Percentiles rank a stretch among this genome's conserved stretches.
Evolutionary conservation across 2,797 vertebrate species (phyloP).

Genomic region (Meriones psammophilus): DNA sequence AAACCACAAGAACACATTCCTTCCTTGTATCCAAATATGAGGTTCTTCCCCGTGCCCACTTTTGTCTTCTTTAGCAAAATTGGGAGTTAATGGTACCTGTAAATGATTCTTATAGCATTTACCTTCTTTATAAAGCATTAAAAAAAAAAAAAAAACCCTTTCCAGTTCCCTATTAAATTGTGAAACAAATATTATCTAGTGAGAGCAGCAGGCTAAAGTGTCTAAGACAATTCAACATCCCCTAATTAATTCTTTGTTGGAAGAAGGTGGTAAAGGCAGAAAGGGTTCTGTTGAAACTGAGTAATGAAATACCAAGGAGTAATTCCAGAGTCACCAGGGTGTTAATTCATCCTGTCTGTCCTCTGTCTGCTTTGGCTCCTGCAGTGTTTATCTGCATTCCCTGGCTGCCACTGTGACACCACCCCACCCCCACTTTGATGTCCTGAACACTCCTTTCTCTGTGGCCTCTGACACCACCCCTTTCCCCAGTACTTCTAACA

Average conservation of each 20-base stretch:
- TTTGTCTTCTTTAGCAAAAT: neutral
- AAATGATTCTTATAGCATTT: neutral
- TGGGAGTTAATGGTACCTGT: neutral
- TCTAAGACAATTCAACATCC: neutral
- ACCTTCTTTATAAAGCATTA: constrained; percentile 19
- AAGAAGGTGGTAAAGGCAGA: neutral
- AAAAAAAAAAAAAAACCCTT: neutral
- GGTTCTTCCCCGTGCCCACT: neutral
- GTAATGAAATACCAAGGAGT: neutral
- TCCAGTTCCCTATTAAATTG: neutral
- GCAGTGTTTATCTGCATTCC: neutral
- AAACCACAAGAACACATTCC: neutral
- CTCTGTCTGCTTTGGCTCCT: neutral
- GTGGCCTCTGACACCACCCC: neutral
- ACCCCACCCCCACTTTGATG: neutral
- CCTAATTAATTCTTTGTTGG: neutral
- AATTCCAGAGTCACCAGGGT: neutral
- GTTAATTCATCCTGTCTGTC: neutral
- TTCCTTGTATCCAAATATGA: neutral
- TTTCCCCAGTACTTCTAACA: neutral
- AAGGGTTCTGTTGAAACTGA: neutral
- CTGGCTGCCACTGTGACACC: neutral
- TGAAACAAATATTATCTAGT: neutral
- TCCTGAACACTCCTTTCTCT: neutral
- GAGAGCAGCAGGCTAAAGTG: neutral